Conservation (phyloP, 2,888 invertebrate genomes). For the Stenichneumon culpator region DNA sequence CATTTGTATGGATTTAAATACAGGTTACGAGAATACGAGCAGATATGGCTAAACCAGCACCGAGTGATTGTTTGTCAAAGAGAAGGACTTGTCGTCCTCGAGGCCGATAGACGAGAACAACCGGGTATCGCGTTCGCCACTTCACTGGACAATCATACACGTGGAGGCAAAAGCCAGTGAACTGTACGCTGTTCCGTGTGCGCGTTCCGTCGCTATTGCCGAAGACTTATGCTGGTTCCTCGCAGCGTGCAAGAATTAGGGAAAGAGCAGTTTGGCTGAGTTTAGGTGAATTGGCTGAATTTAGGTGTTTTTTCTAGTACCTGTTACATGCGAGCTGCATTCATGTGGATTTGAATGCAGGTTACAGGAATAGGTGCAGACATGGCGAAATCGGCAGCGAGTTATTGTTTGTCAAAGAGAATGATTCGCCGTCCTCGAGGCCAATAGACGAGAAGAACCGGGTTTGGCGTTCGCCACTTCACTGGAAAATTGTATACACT, state of each 20-base stretch:
- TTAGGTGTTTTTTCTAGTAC: not conserved
- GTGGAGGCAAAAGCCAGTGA: too few relatives aligned
- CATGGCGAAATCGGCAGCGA: not conserved
- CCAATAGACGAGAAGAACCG: conserved; percentile 10
- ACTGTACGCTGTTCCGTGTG: conserved; percentile 14
- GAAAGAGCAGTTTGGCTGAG: too few relatives aligned
- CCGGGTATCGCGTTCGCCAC: conserved; percentile 26
- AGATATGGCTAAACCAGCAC: not conserved
- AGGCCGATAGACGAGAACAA: conserved; percentile 11
- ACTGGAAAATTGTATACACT: conserved; percentile 37
- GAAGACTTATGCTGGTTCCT: not conserved
- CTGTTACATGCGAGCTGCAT: too few relatives aligned
- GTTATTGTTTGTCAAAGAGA: conserved; percentile 12
- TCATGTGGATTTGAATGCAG: not conserved
- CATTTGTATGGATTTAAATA: not conserved
- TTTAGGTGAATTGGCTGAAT: too few relatives aligned
- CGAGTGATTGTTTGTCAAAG: conserved; percentile 17
- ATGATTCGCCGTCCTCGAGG: conserved; percentile 31
- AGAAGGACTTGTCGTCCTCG: conserved; percentile 26
- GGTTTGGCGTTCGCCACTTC: conserved; percentile 25
- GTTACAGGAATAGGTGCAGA: not conserved
- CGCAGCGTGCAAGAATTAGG: not conserved
- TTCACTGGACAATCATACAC: conserved; percentile 33
- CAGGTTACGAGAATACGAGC: not conserved
- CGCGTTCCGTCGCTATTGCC: not conserved